These are phyloP conservation scores for Gymnocephalus cernua DNA, from an alignment of 2,113 vertebrate species.

Conservation along the genomic window DNA sequence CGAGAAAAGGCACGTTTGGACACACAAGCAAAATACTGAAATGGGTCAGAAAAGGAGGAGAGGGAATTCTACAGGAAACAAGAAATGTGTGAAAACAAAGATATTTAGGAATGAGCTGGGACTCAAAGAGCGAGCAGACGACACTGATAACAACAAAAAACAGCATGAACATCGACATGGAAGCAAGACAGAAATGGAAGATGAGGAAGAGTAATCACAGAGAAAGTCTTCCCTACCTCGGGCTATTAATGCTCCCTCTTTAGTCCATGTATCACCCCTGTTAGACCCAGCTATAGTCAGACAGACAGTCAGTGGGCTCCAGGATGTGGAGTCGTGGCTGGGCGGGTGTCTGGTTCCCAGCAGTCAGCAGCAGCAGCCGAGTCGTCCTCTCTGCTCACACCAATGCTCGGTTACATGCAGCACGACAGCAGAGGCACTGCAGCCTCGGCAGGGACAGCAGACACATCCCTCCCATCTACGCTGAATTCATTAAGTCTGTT, in stretches of 20 bases:
- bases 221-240: conserved; percentile 73
- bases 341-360: conserved; percentile 45
- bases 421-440: conserved; percentile 57
- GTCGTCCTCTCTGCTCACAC: conserved; percentile 49
- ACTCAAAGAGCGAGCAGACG: conserved; percentile 11
- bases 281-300: not conserved
- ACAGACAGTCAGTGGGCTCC: conserved; percentile 3
- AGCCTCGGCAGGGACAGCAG: conserved; percentile 63
- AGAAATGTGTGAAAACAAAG: not conserved
- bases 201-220: conserved; percentile 18
- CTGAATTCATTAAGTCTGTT: conserved; percentile 80
- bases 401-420: conserved; percentile 63
- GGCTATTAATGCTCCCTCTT: conserved; percentile 24
- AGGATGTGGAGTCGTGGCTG: conserved; percentile 15
- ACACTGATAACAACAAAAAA: conserved; percentile 1
- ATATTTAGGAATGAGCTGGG: not conserved
- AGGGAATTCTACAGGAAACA: not conserved
- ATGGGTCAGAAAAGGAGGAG: not conserved
- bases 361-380: conserved; percentile 25
- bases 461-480: conserved; percentile 78
- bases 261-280: conserved; percentile 39
- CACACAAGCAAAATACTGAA: not conserved
- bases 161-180: not conserved
- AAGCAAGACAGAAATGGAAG: conserved; percentile 18
- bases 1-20: not conserved